Percentiles rank a stretch among this genome's conserved stretches.
Conservation (phyloP, 1,140 invertebrate species). For the Drosophila equinoxialis region DNA sequence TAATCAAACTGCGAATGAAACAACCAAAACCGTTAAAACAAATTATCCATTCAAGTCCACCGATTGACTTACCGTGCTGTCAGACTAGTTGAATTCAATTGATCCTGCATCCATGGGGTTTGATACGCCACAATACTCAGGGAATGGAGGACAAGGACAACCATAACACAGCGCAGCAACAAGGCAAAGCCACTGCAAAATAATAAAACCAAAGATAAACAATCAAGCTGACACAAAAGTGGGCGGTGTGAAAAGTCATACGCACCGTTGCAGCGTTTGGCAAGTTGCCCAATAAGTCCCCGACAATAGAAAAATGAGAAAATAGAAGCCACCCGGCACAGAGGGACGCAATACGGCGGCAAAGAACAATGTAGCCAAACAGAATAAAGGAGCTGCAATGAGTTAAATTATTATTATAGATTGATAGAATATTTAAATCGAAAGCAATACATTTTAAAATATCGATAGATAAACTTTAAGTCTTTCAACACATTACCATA, state of each 20-base stretch:
- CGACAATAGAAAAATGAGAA: conserved; percentile 91
- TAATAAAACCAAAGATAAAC: conserved; percentile 33
- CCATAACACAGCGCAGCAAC: conserved; percentile 88
- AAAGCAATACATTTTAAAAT: too few species aligned
- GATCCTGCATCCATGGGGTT: conserved; percentile 91
- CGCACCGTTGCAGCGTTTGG: conserved; percentile 86
- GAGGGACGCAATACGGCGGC: conserved; percentile 91
- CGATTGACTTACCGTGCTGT: conserved; percentile 85
- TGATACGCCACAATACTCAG: conserved; percentile 92
- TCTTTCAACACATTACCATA: too few species aligned
- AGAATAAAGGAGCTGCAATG: conserved; percentile 87
- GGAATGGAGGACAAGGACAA: conserved; percentile 91
- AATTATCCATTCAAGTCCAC: neutral
- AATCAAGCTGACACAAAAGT: conserved; percentile 28
- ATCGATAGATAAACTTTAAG: too few species aligned
- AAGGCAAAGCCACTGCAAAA: conserved; percentile 87
- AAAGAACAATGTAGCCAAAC: conserved; percentile 89
- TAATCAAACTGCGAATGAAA: conserved; percentile 86
- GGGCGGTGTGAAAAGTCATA: conserved; percentile 35
- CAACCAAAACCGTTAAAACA: neutral
- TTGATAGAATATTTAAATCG: neutral
- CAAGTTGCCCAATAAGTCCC: conserved; percentile 95
- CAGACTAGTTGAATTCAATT: conserved; percentile 86
- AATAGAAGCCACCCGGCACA: conserved; percentile 92
- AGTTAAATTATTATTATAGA: conserved; percentile 23